Conservation (phyloP, 2,888 invertebrate genomes). For the Tricholauxania praeusta region DNA sequence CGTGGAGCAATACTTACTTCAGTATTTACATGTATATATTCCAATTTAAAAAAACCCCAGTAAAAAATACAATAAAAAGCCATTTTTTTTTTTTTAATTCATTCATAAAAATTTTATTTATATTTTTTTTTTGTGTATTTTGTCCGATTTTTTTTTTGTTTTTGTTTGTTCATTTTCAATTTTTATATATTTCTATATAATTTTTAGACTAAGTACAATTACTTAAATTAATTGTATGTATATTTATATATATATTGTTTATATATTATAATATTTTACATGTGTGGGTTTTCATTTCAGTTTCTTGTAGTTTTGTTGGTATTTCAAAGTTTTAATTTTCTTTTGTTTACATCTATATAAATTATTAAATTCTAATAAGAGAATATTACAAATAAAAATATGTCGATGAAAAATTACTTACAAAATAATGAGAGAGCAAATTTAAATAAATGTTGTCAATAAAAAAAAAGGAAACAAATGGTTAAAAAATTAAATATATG, state of each 20-base stretch:
- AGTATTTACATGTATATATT: no score
- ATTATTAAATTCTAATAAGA: conserved; percentile 48
- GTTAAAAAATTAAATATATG: conserved; percentile 15
- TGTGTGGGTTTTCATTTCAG: conserved; percentile 47
- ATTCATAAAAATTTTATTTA: conserved; percentile 64
- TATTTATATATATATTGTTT: conserved; percentile 53
- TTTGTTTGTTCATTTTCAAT: conserved; percentile 50
- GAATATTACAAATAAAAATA: conserved; percentile 19
- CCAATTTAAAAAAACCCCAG: no score
- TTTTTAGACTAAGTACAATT: conserved; percentile 62
- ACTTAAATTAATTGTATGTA: conserved; percentile 44
- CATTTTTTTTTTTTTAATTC: conserved; percentile 55
- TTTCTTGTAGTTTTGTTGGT: conserved; percentile 42
- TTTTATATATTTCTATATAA: conserved; percentile 62
- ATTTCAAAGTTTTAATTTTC: conserved; percentile 39
- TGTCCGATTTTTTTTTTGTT: conserved; percentile 53
- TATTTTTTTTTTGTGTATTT: conserved; percentile 56
- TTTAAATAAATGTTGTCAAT: not conserved
- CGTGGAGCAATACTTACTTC: no score
- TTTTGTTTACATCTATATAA: conserved; percentile 48
- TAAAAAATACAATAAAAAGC: conserved; percentile 45
- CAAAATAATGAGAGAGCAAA: conserved; percentile 10
- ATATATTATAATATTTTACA: conserved; percentile 52
- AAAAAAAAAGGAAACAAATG: conserved; percentile 3
- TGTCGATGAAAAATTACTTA: conserved; percentile 21